Percentiles rank a stretch among this genome's conserved stretches.
These are phyloP conservation scores for Drosophila punjabiensis DNA, from an alignment of 1,140 invertebrate species.

Conservation along the genomic window DNA sequence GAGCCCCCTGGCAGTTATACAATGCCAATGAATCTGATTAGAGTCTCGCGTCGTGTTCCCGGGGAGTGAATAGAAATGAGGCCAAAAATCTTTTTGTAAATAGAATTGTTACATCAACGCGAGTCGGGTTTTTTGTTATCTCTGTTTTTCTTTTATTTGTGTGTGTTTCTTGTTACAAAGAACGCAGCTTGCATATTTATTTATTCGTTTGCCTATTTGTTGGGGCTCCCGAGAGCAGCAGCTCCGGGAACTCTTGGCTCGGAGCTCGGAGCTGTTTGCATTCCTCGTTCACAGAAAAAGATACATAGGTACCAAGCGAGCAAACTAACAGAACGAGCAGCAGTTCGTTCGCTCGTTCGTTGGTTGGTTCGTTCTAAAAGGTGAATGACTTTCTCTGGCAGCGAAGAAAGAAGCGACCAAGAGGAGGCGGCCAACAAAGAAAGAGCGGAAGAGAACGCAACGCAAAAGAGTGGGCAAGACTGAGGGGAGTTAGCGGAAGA, in stretches of 20 bases:
- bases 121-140: neutral
- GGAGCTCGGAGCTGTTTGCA: constrained; percentile 52
- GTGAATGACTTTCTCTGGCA: constrained; percentile 79
- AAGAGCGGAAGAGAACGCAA: constrained; percentile 29
- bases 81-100: constrained; percentile 23
- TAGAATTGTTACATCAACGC: constrained; percentile 52
- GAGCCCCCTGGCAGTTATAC: constrained; percentile 44
- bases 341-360: neutral
- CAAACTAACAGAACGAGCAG: constrained; percentile 36
- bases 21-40: constrained; percentile 38
- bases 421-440: constrained; percentile 24
- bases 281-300: constrained; percentile 48
- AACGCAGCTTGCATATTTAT: constrained; percentile 41
- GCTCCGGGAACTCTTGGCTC: constrained; percentile 10
- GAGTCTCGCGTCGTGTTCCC: constrained; percentile 4
- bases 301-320: constrained; percentile 48
- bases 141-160: neutral
- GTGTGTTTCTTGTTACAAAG: constrained; percentile 3
- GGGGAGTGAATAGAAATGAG: constrained; percentile 27
- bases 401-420: constrained; percentile 31
- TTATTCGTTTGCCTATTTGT: constrained; percentile 42
- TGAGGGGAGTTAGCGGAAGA: neutral
- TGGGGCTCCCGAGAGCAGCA: constrained; percentile 19
- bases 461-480: constrained; percentile 9
- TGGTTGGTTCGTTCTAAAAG: constrained; percentile 53